Base-by-base conservation (phyloP, 1,140 invertebrate species). In the Drosophila melanica region DNA sequence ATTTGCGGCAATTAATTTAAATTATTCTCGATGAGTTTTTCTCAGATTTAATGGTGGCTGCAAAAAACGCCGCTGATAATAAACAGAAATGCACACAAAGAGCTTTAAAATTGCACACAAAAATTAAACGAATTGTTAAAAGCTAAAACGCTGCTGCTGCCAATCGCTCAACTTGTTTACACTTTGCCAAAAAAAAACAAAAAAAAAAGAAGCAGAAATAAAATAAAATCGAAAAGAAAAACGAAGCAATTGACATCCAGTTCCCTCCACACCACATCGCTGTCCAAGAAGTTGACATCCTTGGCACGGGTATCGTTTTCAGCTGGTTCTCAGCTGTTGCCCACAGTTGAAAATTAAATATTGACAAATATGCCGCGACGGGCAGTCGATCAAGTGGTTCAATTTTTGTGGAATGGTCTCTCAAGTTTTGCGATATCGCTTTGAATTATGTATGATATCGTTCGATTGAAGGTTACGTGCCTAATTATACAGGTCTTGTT, bases 241-340 rank as follows among this genome's bases (percentile, higher is more conserved):
- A 9, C 50, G 14, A 53, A 33, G 37, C 67, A 68, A 60, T 68
- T 64, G 60, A 71, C 60, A 65, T 44, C 65, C 45, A 64, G 37
- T 55, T 44, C 30, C 37, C 59, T 67, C 39, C 27, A 20, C 62
- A 18, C 55, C 20, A 27, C 35, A 42, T 39, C 30, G 63, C 44
- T 70, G 45, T 67, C 54, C 62, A 82, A 87, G 84, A 89, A 87
- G 84, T 87, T 87, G 84, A 87, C 79, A 89, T 89, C 84, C 84
- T 87, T 87, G 84, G 79, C 74, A 85, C 67, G 54, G 48, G 81
- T 69, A 77, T 82, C 62, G 48, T 60, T 79, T 84, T 69, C 55
- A 72, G 50, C 66, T 82, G 55, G 51, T 57, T 71, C 51, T 71
- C 51, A 55, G 53, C 67, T 69, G 66, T 23, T 60, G 16, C 16